Evolutionary conservation across 2,797 vertebrate genomes (phyloP).

Genomic region (Neomorphus geoffroyi): DNA sequence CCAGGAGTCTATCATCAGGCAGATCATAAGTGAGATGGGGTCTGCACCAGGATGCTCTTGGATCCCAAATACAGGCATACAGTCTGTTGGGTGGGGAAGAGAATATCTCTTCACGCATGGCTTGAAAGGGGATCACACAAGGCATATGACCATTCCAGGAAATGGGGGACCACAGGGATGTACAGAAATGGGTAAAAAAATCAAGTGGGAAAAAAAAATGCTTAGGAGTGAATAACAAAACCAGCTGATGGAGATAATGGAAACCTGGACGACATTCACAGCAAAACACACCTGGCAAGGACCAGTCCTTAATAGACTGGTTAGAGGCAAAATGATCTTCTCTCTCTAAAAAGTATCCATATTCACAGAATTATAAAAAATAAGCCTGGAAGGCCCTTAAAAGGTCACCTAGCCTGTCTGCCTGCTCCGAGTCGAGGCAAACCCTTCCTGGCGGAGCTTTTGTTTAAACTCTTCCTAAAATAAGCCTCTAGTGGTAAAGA

Average conservation of each 20-base stretch:
- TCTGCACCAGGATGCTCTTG: neutral
- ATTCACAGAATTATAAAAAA: slow-evolving; percentile 53
- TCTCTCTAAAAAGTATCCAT: slow-evolving; percentile 25
- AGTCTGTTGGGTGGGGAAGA: neutral
- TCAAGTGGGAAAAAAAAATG: neutral
- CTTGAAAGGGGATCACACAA: fast-evolving
- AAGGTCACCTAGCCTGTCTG: slow-evolving; percentile 67
- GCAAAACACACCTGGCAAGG: slow-evolving; percentile 27
- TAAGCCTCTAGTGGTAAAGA: slow-evolving; percentile 47
- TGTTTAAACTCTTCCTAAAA: slow-evolving; percentile 56
- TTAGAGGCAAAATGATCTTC: slow-evolving; percentile 33
- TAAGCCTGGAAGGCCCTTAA: slow-evolving; percentile 57
- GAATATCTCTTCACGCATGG: neutral
- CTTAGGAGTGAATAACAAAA: neutral
- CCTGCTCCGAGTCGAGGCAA: slow-evolving; percentile 13
- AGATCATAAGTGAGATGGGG: neutral
- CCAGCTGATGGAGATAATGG: neutral
- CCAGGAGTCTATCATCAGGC: neutral
- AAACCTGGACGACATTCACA: neutral
- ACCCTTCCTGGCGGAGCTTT: slow-evolving; percentile 47
- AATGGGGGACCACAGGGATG: neutral
- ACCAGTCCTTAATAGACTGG: slow-evolving; percentile 42
- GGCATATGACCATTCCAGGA: neutral
- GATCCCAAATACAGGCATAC: neutral
- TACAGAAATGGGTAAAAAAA: neutral